Conservation (phyloP, 2,797 vertebrate species). For the Pelodytes ibericus region DNA sequence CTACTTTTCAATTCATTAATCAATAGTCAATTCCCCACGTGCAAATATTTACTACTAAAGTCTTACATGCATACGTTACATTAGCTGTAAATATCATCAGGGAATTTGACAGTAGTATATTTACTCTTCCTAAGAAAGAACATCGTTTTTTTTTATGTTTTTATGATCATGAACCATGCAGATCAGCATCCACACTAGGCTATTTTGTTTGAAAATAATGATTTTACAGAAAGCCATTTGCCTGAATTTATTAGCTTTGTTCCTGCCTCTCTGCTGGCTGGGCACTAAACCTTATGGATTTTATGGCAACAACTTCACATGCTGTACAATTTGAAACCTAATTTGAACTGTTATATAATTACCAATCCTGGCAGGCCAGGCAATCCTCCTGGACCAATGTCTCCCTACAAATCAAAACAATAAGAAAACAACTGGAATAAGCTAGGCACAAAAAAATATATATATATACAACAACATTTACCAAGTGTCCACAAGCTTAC, state of each 20-base stretch:
- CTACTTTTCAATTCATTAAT: too few species aligned
- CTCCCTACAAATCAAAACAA: constrained; percentile 71
- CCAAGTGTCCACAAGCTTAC: constrained; percentile 35
- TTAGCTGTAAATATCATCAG: too few species aligned
- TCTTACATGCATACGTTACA: too few species aligned
- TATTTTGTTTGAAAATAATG: constrained; percentile 54
- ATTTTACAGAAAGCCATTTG: constrained; percentile 56
- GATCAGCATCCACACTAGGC: constrained; percentile 44
- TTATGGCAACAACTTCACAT: constrained; percentile 56
- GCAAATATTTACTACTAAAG: constrained; percentile 3
- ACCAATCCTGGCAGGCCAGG: constrained; percentile 73
- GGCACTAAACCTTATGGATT: constrained; percentile 58
- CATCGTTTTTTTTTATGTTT: constrained; percentile 27
- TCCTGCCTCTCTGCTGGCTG: constrained; percentile 54
- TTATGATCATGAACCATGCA: constrained; percentile 53
- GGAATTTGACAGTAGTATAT: constrained; percentile 26
- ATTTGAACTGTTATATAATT: constrained; percentile 67
- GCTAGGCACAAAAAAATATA: constrained; percentile 9
- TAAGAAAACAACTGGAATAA: constrained; percentile 53
- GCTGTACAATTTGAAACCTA: constrained; percentile 56
- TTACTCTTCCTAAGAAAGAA: constrained; percentile 40
- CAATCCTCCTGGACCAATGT: constrained; percentile 75
- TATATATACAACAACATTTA: constrained; percentile 28
- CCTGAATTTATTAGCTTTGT: constrained; percentile 55
- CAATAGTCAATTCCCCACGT: too few species aligned